Evolutionary conservation across 1,140 invertebrate species (phyloP), one percentile per base, ranked within the genome.

Genomic region (Rhagoletis zephyria): DNA sequence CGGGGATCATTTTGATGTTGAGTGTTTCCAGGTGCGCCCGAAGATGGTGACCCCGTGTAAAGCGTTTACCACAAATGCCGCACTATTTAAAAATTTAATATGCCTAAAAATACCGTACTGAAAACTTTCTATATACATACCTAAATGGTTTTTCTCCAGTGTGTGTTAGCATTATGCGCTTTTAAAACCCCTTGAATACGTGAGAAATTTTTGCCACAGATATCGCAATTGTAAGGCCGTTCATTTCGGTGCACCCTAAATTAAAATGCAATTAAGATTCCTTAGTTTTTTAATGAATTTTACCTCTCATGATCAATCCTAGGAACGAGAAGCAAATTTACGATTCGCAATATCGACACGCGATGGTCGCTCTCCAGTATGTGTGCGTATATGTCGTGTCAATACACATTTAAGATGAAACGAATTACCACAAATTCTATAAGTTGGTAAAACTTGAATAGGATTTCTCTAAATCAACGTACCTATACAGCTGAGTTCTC

Each of bases 201-300:
- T 96, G 95, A 96, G 90, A 96, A 97, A 0, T 95, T 95, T 90
- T 96, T 96, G 1, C 95, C 94, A 90, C 96, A 97, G 0, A 94
- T 94, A 0, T 94, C 94, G 88, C 96, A 97, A 59, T 94, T 94
- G 89, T 96, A 96, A 0, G 96, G 96, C 10, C 96, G 93, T 89
- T 96, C 96, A 2, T 97, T 97, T 2, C 96, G 96, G 92, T 98
- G 97, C 9, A 90, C 91, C 64, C 92, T 93, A 74, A 5, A 19
- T 19, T 19, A 70, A 40, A 65, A 85, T 59, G 14, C n/a, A 86
- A 14, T 67, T 81, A 40, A 9, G 30, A 30, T 85, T 63, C 14
- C 19, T 85, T 30, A 0, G 59, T 60, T 12, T 42, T 7, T 30
- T 10, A 19, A 5, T n/a, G 63, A 51, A 10, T 61, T 86, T 56